These are phyloP conservation scores for Macaca nemestrina DNA, from an alignment of 2,113 vertebrate genomes.

Conservation along the genomic window DNA sequence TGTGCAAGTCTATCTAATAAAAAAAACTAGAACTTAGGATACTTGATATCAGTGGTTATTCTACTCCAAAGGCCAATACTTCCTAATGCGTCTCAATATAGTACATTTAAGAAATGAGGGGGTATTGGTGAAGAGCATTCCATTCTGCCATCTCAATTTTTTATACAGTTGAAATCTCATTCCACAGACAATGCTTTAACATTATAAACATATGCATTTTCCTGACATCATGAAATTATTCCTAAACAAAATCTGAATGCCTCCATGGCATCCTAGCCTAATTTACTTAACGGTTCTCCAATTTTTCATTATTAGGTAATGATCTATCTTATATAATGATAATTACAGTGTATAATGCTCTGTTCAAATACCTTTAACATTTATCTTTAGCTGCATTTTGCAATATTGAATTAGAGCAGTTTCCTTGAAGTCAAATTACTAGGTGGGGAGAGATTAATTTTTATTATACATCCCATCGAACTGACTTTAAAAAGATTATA, in stretches of 20 bases:
- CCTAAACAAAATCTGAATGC: neutral
- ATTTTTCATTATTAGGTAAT: neutral
- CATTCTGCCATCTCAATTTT: neutral
- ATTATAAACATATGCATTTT: constrained; percentile 26
- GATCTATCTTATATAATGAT: neutral
- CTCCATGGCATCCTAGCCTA: neutral
- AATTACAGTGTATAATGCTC: neutral
- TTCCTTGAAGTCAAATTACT: constrained; percentile 21
- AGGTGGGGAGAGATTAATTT: neutral
- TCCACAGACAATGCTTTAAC: neutral
- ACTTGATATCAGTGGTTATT: neutral
- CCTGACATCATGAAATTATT: neutral
- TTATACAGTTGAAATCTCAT: neutral
- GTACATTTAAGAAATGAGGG: neutral
- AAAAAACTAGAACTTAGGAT: neutral
- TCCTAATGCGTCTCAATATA: neutral
- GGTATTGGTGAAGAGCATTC: neutral
- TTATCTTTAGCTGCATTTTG: neutral
- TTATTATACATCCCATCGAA: neutral
- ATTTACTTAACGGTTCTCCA: neutral
- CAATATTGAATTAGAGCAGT: neutral
- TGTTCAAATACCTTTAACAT: constrained; percentile 31
- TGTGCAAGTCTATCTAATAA: neutral
- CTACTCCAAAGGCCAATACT: neutral
- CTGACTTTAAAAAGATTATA: neutral